Evolutionary conservation across 2,888 invertebrate species (phyloP).

Genomic region (Melolontha melolontha): DNA sequence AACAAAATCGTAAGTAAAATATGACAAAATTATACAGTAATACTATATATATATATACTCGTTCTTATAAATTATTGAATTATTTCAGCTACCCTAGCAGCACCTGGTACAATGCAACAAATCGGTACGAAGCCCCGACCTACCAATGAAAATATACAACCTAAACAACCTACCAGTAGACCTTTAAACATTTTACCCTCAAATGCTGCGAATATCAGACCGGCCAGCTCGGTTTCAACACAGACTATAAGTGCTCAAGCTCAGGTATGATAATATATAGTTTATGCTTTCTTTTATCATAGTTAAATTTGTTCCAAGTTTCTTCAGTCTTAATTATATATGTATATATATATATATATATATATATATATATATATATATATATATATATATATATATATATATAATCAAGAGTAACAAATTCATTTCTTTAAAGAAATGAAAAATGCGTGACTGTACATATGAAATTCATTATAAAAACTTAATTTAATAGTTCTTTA

Average conservation of each 20-base stretch:
- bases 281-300: too few species aligned
- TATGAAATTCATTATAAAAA: too few species aligned
- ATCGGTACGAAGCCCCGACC: conserved; percentile 66
- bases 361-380: too few species aligned
- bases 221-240: conserved; percentile 86
- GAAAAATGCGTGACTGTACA: too few species aligned
- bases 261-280: conserved; percentile 62
- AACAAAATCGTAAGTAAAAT: conserved; percentile 73
- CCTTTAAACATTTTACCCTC: conserved; percentile 65
- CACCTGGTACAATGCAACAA: conserved; percentile 66
- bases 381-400: too few species aligned
- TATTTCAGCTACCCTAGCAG: conserved; percentile 60
- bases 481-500: too few species aligned
- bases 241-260: conserved; percentile 76
- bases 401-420: too few species aligned
- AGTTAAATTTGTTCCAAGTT: too few species aligned
- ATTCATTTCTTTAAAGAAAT: too few species aligned
- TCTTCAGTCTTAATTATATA: too few species aligned
- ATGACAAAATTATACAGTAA: neutral
- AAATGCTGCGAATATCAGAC: conserved; percentile 75
- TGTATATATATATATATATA: too few species aligned
- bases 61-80: conserved; percentile 30
- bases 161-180: conserved; percentile 65
- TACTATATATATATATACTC: conserved; percentile 1
- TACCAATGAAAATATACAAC: conserved; percentile 69